phyloP scores from a whole-genome alignment of 92 coral and sea anemone species.

The Epizoanthus ramosus region DNA sequence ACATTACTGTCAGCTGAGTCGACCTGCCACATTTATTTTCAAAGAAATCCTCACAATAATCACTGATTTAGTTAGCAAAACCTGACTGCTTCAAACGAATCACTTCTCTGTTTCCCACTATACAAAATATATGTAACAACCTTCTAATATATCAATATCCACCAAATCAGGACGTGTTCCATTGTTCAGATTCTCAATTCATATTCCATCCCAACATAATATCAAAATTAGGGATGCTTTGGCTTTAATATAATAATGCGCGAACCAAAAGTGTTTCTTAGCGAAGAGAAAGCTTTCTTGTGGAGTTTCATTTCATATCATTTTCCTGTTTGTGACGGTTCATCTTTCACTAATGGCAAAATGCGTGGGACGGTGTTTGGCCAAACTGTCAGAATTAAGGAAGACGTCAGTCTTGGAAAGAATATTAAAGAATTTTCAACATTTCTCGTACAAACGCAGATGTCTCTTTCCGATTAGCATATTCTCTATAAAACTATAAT shows the following conservation, averaged over 20 bases:
- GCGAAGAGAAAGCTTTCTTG: background rate
- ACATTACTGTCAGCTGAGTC: background rate
- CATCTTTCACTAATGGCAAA: constrained; percentile 32
- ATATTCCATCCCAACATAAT: no score
- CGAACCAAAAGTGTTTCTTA: constrained; percentile 2
- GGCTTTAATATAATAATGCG: background rate
- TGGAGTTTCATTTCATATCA: background rate
- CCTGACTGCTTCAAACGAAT: background rate
- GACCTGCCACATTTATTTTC: background rate
- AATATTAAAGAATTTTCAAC: constrained; percentile 40
- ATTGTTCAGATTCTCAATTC: no score
- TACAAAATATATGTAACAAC: background rate
- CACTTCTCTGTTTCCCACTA: background rate
- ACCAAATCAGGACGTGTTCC: no score
- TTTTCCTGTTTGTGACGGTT: constrained; percentile 16
- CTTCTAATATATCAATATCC: background rate
- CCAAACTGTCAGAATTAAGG: constrained; percentile 25
- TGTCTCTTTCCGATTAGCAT: constrained; percentile 40
- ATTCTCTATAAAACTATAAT: constrained; percentile 35
- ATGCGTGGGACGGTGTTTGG: constrained; percentile 62
- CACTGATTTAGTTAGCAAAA: background rate
- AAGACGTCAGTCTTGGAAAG: constrained; percentile 22
- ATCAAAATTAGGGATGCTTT: no score
- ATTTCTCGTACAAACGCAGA: constrained; percentile 42
- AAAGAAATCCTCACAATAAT: background rate